phyloP scores from a whole-genome alignment of 2,113 vertebrate genomes.

The Megalops atlanticus region DNA sequence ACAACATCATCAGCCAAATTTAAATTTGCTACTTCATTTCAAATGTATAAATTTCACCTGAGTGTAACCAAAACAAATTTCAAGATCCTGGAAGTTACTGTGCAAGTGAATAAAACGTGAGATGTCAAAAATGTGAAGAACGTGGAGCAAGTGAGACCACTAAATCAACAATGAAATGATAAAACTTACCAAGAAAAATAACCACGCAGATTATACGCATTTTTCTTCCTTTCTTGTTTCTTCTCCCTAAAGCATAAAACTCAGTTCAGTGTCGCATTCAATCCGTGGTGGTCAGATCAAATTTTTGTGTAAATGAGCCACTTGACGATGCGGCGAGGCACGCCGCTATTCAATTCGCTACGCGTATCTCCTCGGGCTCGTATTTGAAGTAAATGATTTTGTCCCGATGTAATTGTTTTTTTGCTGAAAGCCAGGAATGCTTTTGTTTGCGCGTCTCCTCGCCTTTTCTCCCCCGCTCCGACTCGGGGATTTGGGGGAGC shows the following conservation, averaged over 20 bases:
- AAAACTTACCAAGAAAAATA: conserved; percentile 61
- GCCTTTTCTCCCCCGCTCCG: conserved; percentile 26
- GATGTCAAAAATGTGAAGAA: background rate
- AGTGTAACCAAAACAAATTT: background rate
- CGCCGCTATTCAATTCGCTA: background rate
- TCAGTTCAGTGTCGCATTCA: background rate
- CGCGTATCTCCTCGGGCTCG: conserved; percentile 48
- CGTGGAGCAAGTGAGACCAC: background rate
- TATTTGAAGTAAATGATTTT: conserved; percentile 48
- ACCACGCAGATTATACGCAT: conserved; percentile 50
- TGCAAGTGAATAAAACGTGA: background rate
- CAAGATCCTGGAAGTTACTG: no score
- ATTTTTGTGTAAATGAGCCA: background rate
- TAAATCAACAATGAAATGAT: background rate
- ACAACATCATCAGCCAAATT: background rate
- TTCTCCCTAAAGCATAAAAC: background rate
- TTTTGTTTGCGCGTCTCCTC: conserved; percentile 57
- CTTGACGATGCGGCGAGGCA: background rate
- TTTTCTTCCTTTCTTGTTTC: conserved; percentile 41
- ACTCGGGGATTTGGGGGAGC: conserved; percentile 41
- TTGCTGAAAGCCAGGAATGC: conserved; percentile 65
- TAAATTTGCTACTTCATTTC: no score
- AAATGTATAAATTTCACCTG: no score
- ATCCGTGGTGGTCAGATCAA: background rate
- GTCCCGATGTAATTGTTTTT: conserved; percentile 36